phyloP scores from a whole-genome alignment of 2,888 invertebrate genomes.

The Troides oblongomaculatus region DNA sequence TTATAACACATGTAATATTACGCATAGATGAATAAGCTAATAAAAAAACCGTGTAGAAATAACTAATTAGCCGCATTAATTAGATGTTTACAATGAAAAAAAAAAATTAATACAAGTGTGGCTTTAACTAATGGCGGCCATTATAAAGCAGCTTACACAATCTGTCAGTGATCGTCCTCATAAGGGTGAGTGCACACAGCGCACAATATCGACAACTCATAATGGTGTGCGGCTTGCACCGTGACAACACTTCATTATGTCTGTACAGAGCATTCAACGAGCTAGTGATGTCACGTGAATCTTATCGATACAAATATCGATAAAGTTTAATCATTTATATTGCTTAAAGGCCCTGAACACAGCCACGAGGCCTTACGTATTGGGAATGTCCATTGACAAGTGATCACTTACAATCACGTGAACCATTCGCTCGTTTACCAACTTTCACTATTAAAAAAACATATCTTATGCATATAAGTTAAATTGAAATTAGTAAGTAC shows the following conservation, averaged over 20 bases:
- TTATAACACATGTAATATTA: no score
- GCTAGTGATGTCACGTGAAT: constrained; percentile 29
- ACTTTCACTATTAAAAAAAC: no score
- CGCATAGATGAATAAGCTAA: no score
- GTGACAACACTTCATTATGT: constrained; percentile 75
- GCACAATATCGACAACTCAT: constrained; percentile 42
- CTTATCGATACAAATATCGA: not conserved
- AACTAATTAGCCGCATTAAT: not conserved
- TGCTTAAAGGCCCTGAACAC: no score
- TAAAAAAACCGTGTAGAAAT: no score
- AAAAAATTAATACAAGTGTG: not conserved
- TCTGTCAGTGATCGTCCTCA: constrained; percentile 27
- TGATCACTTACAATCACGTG: no score
- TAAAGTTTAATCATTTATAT: no score
- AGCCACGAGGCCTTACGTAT: no score
- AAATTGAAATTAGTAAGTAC: no score
- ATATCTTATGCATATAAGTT: no score
- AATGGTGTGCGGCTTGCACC: constrained; percentile 52
- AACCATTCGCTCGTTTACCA: no score
- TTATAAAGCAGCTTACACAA: constrained; percentile 21
- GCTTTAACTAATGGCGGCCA: constrained; percentile 4
- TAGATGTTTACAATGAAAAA: not conserved
- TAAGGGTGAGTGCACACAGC: constrained; percentile 48
- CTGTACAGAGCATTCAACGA: constrained; percentile 55
- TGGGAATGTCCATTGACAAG: no score